Conservation (phyloP, 2,113 vertebrate genomes). For the Seriola quinqueradiata region DNA sequence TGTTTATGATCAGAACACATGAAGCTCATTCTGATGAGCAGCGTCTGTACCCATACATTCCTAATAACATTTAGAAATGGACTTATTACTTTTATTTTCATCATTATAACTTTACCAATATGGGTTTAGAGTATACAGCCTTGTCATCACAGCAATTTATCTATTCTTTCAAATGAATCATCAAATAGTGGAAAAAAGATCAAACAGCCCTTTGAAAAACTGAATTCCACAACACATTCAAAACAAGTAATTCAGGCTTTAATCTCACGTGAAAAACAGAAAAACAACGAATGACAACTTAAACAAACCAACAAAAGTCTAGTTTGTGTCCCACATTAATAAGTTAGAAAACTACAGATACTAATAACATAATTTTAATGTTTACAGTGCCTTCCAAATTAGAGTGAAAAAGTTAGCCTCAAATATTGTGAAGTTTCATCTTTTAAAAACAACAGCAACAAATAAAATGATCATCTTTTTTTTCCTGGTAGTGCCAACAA, state of each 20-base stretch:
- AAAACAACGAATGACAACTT: no score
- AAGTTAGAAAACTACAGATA: no score
- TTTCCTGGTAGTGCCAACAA: not conserved
- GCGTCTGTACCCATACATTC: not conserved
- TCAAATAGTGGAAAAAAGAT: not conserved
- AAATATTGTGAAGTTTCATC: not conserved
- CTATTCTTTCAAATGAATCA: no score
- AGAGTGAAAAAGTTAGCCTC: not conserved
- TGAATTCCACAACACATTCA: no score
- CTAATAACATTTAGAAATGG: not conserved
- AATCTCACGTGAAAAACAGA: not conserved
- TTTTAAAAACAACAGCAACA: not conserved
- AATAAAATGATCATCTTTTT: no score
- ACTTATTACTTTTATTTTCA: not conserved
- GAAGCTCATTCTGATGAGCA: not conserved
- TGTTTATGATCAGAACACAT: constrained; percentile 35
- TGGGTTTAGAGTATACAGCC: not conserved
- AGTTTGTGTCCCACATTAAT: no score
- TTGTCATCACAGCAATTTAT: not conserved
- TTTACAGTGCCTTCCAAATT: no score
- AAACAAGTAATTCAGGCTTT: not conserved
- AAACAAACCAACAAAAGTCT: no score
- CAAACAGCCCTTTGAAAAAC: no score
- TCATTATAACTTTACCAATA: not conserved
- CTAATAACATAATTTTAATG: no score